These are phyloP conservation scores for Lypha dubia DNA, from an alignment of 2,888 invertebrate genomes.

Conservation along the genomic window DNA sequence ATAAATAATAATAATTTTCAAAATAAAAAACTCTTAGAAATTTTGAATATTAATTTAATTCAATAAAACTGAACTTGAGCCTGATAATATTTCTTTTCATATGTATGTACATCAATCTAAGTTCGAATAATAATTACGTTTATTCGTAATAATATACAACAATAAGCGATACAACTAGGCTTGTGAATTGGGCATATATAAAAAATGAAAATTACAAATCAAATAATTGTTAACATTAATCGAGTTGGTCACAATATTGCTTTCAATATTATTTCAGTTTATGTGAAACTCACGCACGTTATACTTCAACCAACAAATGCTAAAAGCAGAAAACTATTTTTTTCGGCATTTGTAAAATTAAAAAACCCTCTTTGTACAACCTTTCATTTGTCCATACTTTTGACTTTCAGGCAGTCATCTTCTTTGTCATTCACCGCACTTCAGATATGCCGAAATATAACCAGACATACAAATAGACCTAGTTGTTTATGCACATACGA, in stretches of 20 bases:
- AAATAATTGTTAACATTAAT: not conserved
- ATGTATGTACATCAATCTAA: too few relatives aligned
- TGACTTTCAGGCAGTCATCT: not conserved
- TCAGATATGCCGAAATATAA: conserved; percentile 37
- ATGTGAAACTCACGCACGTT: conserved; percentile 23
- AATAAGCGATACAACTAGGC: too few relatives aligned
- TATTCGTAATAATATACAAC: too few relatives aligned
- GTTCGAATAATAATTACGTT: too few relatives aligned
- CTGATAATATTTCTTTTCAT: too few relatives aligned
- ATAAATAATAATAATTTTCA: too few relatives aligned
- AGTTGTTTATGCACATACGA: conserved; percentile 18
- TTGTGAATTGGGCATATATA: too few relatives aligned
- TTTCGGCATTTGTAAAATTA: conserved; percentile 14
- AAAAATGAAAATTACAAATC: not conserved
- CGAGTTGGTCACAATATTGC: conserved; percentile 2
- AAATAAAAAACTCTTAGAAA: too few relatives aligned
- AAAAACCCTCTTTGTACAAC: not conserved
- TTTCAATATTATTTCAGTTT: not conserved
- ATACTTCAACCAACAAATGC: conserved; percentile 42
- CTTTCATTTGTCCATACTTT: conserved; percentile 1
- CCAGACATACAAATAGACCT: conserved; percentile 42
- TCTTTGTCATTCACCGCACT: not conserved
- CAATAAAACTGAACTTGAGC: too few relatives aligned
- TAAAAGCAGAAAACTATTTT: conserved; percentile 38
- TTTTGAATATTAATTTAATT: too few relatives aligned